Evolutionary conservation across 2,797 vertebrate species (phyloP).

Genomic region (Leuciscus waleckii): DNA sequence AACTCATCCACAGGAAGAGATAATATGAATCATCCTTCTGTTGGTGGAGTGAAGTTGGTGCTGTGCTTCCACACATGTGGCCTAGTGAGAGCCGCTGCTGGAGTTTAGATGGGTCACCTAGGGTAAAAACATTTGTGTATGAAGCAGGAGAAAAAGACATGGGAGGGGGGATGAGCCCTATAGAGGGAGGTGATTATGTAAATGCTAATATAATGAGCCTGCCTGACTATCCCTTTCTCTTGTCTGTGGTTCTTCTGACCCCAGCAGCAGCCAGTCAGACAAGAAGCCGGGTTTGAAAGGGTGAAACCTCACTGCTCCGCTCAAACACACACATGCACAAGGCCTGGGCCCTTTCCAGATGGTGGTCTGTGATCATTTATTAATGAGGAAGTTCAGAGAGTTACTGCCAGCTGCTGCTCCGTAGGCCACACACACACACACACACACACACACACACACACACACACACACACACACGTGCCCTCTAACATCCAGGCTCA

Average conservation of each 20-base stretch:
- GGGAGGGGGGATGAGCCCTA: background rate
- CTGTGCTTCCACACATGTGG: background rate
- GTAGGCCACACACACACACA: slow-evolving; percentile 73
- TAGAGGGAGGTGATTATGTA: background rate
- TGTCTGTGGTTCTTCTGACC: background rate
- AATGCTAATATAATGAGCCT: slow-evolving; percentile 20
- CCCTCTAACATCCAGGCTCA: background rate
- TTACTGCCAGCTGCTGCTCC: slow-evolving; percentile 85
- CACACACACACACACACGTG: background rate
- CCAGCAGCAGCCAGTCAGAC: slow-evolving; percentile 20
- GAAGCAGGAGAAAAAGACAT: background rate
- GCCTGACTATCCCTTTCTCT: slow-evolving; percentile 1
- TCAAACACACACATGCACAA: slow-evolving; percentile 36
- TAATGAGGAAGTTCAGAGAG: slow-evolving; percentile 88
- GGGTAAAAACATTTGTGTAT: background rate
- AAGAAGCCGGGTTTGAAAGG: slow-evolving; percentile 10
- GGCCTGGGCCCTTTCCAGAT: slow-evolving; percentile 84
- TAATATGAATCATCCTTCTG: slow-evolving; percentile 17
- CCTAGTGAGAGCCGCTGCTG: background rate
- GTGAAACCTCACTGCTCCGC: slow-evolving; percentile 17
- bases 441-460: slow-evolving; percentile 30
- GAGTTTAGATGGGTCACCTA: background rate
- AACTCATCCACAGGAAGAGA: background rate
- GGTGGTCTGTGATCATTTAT: slow-evolving; percentile 90
- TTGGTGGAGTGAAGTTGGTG: background rate